These are phyloP conservation scores for Zoroaster sp. DNA, from an alignment of 53 echinoderm and acorn worm genomes.

Conservation along the genomic window DNA sequence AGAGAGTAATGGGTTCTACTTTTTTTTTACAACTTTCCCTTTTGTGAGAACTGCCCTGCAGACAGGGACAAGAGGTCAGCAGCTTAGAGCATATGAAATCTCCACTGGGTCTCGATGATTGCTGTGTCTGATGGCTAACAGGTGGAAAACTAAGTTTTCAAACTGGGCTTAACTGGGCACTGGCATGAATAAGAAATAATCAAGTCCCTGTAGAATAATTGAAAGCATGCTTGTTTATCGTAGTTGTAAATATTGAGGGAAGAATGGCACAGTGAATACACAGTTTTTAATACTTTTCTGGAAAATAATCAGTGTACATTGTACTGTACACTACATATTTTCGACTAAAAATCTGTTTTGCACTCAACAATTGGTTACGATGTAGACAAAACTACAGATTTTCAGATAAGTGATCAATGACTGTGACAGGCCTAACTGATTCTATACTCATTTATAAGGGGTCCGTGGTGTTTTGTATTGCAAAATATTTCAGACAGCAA, in stretches of 20 bases:
- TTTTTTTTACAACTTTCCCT: background rate
- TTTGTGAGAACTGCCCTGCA: background rate
- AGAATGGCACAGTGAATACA: background rate
- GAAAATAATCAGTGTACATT: background rate
- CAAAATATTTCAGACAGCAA: too few relatives aligned
- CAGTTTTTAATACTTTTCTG: background rate
- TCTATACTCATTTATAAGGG: too few relatives aligned
- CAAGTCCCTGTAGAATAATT: background rate
- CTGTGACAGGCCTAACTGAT: too few relatives aligned
- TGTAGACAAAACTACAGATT: too few relatives aligned
- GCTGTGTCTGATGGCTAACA: constrained; percentile 31
- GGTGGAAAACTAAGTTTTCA: constrained; percentile 1
- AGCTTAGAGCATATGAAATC: background rate
- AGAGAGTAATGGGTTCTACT: background rate
- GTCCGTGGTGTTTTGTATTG: too few relatives aligned
- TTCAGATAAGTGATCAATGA: too few relatives aligned
- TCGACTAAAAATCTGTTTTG: too few relatives aligned
- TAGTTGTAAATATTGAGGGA: constrained; percentile 1
- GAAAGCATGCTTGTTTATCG: background rate
- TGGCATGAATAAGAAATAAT: background rate
- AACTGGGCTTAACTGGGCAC: background rate
- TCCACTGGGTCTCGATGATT: constrained; percentile 18
- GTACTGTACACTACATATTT: too few relatives aligned
- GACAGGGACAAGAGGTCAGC: constrained; percentile 9
- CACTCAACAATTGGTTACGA: too few relatives aligned